Percentiles rank a stretch among this genome's conserved stretches.
Conservation (phyloP, 1,140 invertebrate genomes). For the Hypothenemus hampei region DNA sequence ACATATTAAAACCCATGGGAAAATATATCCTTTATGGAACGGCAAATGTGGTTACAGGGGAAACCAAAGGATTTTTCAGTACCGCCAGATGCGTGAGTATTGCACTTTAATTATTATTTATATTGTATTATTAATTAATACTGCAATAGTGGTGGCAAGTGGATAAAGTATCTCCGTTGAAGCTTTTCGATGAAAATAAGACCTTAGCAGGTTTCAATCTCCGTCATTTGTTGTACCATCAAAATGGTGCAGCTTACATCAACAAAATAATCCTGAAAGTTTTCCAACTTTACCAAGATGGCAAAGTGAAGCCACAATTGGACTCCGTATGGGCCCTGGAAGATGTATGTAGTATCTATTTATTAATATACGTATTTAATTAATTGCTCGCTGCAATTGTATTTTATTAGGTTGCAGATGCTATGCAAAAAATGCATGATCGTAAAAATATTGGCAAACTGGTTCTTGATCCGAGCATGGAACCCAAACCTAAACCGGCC, state of each 20-base stretch:
- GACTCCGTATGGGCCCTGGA: constrained; percentile 84
- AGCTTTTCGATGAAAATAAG: constrained; percentile 86
- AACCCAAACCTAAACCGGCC: constrained; percentile 71
- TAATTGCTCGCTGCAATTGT: neutral
- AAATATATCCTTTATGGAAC: constrained; percentile 84
- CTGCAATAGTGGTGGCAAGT: constrained; percentile 81
- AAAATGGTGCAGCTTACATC: constrained; percentile 67
- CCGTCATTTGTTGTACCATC: constrained; percentile 76
- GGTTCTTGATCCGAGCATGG: constrained; percentile 71
- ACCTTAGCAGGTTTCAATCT: constrained; percentile 77
- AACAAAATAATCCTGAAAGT: constrained; percentile 64
- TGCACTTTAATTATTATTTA: neutral
- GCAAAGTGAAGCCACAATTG: constrained; percentile 73
- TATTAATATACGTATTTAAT: neutral
- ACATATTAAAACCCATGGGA: constrained; percentile 82
- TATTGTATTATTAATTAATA: constrained; percentile 2
- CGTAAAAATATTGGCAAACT: constrained; percentile 88
- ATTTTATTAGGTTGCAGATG: constrained; percentile 65
- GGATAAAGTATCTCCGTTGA: constrained; percentile 82
- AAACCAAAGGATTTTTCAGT: constrained; percentile 85
- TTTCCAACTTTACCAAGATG: constrained; percentile 68
- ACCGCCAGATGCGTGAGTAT: constrained; percentile 75
- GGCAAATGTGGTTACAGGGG: constrained; percentile 79
- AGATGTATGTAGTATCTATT: constrained; percentile 61
- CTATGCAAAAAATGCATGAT: constrained; percentile 90